These are phyloP conservation scores for Harlomillsia oculata DNA, from an alignment of 1,140 invertebrate species.

Conservation along the genomic window DNA sequence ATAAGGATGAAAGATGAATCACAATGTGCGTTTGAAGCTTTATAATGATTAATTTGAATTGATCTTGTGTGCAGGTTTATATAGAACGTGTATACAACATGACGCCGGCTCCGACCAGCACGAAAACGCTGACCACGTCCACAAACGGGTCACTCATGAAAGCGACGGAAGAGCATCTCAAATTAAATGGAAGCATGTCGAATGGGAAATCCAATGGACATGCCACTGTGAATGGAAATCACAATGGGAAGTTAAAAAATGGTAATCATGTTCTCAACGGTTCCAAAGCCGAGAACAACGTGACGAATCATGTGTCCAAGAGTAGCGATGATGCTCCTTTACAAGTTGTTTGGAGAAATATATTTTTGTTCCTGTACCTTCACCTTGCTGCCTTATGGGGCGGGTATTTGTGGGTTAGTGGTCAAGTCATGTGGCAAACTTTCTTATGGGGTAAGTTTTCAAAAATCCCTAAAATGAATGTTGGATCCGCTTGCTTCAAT, in stretches of 20 bases:
- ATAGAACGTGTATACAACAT: slow-evolving; percentile 13
- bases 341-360: slow-evolving; percentile 86
- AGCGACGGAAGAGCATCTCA: not conserved
- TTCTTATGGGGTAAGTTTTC: slow-evolving; percentile 59
- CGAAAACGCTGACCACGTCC: slow-evolving; percentile 16
- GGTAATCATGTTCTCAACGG: not conserved
- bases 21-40: too few relatives aligned
- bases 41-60: too few relatives aligned
- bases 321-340: slow-evolving; percentile 7
- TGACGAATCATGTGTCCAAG: not conserved
- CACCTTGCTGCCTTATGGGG: slow-evolving; percentile 80
- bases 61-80: too few relatives aligned
- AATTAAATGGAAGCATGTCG: slow-evolving; percentile 5
- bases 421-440: slow-evolving; percentile 50
- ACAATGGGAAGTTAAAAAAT: slow-evolving; percentile 1
- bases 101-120: slow-evolving; percentile 24
- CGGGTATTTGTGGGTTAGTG: slow-evolving; percentile 62
- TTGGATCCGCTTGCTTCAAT: not conserved
- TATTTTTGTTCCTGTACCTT: slow-evolving; percentile 70
- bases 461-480: not conserved
- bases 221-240: not conserved
- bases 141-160: slow-evolving; percentile 19
- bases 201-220: not conserved
- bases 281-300: not conserved
- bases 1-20: too few relatives aligned